Conservation (phyloP, 2,888 invertebrate species). For the Pseudococcus viburni region DNA sequence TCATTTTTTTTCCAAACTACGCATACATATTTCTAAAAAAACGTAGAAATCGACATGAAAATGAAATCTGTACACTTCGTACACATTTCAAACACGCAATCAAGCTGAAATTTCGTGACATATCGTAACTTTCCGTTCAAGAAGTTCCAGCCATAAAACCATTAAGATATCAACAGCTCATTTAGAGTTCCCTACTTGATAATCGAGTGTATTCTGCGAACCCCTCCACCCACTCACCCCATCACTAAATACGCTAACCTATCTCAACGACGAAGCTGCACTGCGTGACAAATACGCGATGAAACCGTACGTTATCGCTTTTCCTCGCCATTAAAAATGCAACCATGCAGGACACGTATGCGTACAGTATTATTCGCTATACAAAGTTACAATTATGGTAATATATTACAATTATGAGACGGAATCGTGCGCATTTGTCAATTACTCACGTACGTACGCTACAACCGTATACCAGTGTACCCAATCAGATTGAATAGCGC, state of each 20-base stretch:
- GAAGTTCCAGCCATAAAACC: background rate
- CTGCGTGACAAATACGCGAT: background rate
- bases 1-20: too few relatives aligned
- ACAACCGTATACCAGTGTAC: too few relatives aligned
- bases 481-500: background rate
- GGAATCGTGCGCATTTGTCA: conserved; percentile 12
- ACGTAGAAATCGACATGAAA: too few relatives aligned
- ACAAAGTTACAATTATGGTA: conserved; percentile 13
- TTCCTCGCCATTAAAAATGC: background rate
- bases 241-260: background rate
- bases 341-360: background rate
- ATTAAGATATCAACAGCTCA: conserved; percentile 33
- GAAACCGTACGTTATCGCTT: conserved; percentile 23
- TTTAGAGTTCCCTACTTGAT: background rate
- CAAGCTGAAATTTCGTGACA: background rate
- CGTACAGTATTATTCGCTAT: background rate
- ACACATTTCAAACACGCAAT: too few relatives aligned
- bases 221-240: background rate
- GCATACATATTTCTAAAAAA: too few relatives aligned
- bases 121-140: background rate
- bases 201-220: background rate
- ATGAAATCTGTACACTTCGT: too few relatives aligned
- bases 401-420: conserved; percentile 14
- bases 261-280: background rate
- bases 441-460: conserved; percentile 34